Evolutionary conservation across 2,113 vertebrate species (phyloP).

Genomic region (Zapornia atra): DNA sequence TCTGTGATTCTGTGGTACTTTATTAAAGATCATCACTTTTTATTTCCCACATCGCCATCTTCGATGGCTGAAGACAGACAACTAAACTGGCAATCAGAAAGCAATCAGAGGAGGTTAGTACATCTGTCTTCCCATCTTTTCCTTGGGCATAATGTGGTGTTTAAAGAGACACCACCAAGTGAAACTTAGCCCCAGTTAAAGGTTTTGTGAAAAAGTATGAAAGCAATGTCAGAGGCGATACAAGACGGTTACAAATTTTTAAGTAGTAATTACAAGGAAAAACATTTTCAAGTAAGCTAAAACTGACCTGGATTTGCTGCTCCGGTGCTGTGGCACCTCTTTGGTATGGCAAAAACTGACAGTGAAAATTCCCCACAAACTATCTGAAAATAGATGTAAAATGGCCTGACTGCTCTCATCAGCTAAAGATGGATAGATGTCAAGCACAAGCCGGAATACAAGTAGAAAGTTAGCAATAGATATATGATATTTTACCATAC

Average conservation of each 20-base stretch:
- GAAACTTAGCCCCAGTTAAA: background rate
- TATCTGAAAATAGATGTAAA: background rate
- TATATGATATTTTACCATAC: background rate
- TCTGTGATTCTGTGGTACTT: too few relatives aligned
- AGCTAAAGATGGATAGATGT: background rate
- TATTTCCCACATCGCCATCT: slow-evolving; percentile 41
- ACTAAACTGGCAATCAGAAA: slow-evolving; percentile 32
- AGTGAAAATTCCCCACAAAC: background rate
- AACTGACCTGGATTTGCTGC: background rate
- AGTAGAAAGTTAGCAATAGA: background rate
- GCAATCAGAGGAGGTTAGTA: slow-evolving; percentile 45
- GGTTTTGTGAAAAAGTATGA: background rate
- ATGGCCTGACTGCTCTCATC: background rate
- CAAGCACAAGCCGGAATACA: background rate
- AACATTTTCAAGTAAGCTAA: background rate
- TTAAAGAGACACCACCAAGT: background rate
- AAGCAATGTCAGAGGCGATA: background rate
- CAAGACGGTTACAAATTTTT: background rate
- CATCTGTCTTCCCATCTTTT: slow-evolving; percentile 44
- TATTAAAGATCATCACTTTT: slow-evolving; percentile 12
- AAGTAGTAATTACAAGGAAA: background rate
- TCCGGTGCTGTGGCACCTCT: fast-evolving
- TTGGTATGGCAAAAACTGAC: background rate
- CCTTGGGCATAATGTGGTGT: background rate
- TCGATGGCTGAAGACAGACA: slow-evolving; percentile 28